Conservation (phyloP, 2,113 vertebrate species). For the Rhinolophus ferrumequinum region DNA sequence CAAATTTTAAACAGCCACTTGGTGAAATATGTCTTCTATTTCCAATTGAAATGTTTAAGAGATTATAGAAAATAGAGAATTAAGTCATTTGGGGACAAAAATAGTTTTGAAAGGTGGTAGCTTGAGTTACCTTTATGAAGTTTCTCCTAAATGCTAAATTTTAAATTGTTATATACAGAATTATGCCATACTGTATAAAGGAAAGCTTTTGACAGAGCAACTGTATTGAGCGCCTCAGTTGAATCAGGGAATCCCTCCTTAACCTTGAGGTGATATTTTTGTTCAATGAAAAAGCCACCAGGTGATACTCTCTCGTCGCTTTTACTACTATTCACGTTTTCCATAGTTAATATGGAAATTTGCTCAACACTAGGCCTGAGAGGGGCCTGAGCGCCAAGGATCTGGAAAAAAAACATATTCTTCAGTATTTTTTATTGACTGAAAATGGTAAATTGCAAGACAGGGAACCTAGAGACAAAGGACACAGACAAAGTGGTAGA, state of each 20-base stretch:
- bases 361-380: not conserved
- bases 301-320: not conserved
- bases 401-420: not conserved
- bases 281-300: not conserved
- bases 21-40: constrained; percentile 31
- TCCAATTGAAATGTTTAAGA: not conserved
- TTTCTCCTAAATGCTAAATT: not conserved
- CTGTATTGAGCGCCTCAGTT: not conserved
- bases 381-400: not conserved
- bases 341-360: not conserved
- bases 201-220: not conserved
- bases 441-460: not conserved
- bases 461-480: not conserved
- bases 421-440: constrained; percentile 30
- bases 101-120: not conserved
- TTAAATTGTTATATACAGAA: not conserved
- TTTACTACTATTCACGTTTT: not conserved
- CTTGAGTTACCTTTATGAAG: not conserved
- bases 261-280: not conserved
- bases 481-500: not conserved
- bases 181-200: not conserved
- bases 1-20: constrained; percentile 36
- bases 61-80: constrained; percentile 36
- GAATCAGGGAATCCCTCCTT: not conserved
- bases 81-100: not conserved